Conservation (phyloP, 2,113 vertebrate genomes). For the Cyanoramphus novaezelandiae region DNA sequence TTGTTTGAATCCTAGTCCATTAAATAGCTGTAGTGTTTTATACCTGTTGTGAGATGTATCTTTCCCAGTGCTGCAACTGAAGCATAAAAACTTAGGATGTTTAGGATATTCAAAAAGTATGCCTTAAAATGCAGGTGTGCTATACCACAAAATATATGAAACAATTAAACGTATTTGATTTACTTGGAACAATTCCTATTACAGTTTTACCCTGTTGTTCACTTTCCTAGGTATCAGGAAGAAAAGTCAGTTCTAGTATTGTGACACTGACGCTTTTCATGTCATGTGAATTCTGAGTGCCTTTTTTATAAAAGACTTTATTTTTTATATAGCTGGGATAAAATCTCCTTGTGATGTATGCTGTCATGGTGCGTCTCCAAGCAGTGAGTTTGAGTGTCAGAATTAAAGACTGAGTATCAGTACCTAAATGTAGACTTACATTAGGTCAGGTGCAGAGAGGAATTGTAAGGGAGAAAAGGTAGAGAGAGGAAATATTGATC, state of each 20-base stretch:
- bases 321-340: neutral
- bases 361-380: neutral
- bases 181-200: neutral
- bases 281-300: neutral
- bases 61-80: neutral
- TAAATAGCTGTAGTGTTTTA: neutral
- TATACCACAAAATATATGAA: neutral
- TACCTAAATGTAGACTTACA: neutral
- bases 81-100: neutral
- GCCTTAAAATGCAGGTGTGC: neutral
- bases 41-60: neutral
- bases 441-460: neutral
- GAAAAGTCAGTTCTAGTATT: neutral
- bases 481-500: neutral
- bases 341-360: fast-evolving
- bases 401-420: neutral
- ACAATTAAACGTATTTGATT: neutral
- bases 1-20: neutral
- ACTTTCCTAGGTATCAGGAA: neutral
- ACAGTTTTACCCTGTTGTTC: neutral
- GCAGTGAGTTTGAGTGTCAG: neutral
- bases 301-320: neutral
- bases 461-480: neutral
- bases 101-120: neutral
- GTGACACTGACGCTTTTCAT: neutral